These are phyloP conservation scores for Sialis lutaria DNA, from an alignment of 2,888 invertebrate species.

Conservation along the genomic window DNA sequence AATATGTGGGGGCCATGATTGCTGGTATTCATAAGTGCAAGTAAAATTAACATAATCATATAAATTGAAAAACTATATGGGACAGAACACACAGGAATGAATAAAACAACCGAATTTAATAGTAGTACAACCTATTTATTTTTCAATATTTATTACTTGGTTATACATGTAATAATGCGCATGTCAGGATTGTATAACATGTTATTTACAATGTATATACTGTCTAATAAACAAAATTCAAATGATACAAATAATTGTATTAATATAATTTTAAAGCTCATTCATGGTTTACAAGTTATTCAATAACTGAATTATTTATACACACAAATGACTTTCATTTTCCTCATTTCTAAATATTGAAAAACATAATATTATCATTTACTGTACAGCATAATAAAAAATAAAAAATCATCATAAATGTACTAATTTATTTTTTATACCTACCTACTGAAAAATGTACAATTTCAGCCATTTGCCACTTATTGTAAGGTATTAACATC, in stretches of 20 bases:
- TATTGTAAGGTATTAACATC: neutral
- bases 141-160: slow-evolving; percentile 27
- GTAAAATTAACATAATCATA: too few relatives aligned
- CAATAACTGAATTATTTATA: neutral
- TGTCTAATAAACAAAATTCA: slow-evolving; percentile 2
- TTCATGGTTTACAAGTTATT: neutral
- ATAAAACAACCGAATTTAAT: neutral
- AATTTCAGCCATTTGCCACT: slow-evolving; percentile 6
- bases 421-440: slow-evolving; percentile 1
- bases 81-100: too few relatives aligned
- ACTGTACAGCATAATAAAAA: slow-evolving; percentile 5
- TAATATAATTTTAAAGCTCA: slow-evolving; percentile 1
- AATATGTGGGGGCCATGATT: too few relatives aligned
- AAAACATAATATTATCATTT: neutral
- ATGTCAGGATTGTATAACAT: slow-evolving; percentile 18
- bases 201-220: slow-evolving; percentile 4
- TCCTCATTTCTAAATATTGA: neutral
- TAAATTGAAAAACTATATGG: too few relatives aligned
- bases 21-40: too few relatives aligned
- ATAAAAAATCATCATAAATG: neutral
- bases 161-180: slow-evolving; percentile 30
- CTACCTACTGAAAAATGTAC: slow-evolving; percentile 1
- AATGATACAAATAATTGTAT: neutral
- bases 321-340: neutral
- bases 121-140: slow-evolving; percentile 26